Conservation (phyloP, 2,888 invertebrate genomes). For the Lepetodrilus schrolli region DNA sequence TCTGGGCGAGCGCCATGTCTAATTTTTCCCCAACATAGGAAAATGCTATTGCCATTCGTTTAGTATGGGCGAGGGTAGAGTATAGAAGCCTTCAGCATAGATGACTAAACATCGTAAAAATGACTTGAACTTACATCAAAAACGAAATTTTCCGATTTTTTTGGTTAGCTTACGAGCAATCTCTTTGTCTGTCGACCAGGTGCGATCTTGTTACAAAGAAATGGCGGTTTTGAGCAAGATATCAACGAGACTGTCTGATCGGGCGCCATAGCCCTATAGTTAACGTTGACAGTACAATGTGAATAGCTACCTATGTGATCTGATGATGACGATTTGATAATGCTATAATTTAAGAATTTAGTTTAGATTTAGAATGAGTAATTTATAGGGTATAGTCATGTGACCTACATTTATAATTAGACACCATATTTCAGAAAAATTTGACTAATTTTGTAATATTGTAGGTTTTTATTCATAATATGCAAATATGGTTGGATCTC, state of each 20-base stretch:
- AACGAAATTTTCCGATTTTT: background rate
- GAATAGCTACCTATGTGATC: too few species aligned
- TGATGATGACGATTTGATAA: too few species aligned
- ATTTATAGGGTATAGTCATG: too few species aligned
- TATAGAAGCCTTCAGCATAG: background rate
- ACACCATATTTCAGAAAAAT: too few species aligned
- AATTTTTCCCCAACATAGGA: conserved; percentile 38
- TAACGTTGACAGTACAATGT: too few species aligned
- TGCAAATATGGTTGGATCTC: too few species aligned
- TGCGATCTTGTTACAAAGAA: conserved; percentile 44
- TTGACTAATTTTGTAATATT: too few species aligned
- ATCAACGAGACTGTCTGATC: conserved; percentile 15
- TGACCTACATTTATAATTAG: too few species aligned
- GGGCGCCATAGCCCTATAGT: conserved; percentile 14
- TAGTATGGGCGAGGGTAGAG: conserved; percentile 25
- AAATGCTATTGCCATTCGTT: conserved; percentile 24
- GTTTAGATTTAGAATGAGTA: too few species aligned
- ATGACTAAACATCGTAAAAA: background rate
- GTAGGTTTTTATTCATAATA: too few species aligned
- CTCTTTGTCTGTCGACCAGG: conserved; percentile 45
- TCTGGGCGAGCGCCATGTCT: conserved; percentile 54
- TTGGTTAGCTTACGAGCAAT: background rate
- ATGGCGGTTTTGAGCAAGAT: conserved; percentile 45
- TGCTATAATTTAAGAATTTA: too few species aligned
- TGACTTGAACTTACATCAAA: background rate